Evolutionary conservation across 1,140 invertebrate species (phyloP).

Genomic region (Trichogramma pretiosum): DNA sequence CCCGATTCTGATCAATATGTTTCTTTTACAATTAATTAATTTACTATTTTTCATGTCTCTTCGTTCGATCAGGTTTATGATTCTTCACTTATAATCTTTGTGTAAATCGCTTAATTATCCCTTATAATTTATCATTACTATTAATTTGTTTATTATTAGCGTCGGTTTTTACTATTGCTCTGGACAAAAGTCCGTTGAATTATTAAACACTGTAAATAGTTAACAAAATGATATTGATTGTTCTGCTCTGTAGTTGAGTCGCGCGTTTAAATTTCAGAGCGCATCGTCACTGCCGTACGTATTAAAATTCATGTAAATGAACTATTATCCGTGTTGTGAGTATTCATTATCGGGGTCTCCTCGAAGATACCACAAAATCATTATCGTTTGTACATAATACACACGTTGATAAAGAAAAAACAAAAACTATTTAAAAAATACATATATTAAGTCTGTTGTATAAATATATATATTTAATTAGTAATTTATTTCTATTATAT

Average conservation of each 20-base stretch:
- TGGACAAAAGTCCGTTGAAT: constrained; percentile 37
- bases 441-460: no score
- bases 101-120: constrained; percentile 23
- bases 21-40: constrained; percentile 18
- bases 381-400: no score
- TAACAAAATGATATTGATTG: constrained; percentile 44
- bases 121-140: no score
- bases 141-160: no score
- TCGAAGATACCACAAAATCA: no score
- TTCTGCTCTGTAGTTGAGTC: constrained; percentile 23
- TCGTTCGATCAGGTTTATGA: constrained; percentile 6
- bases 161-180: constrained; percentile 36
- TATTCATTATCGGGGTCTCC: no score
- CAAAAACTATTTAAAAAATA: no score
- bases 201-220: constrained; percentile 43
- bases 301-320: no score
- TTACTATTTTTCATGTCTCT: constrained; percentile 17
- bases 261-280: constrained; percentile 5
- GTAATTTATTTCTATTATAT: no score
- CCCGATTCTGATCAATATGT: constrained; percentile 10
- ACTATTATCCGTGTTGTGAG: no score
- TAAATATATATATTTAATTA: no score
- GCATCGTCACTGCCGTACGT: constrained; percentile 6
- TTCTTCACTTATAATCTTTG: constrained; percentile 22
- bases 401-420: no score